phyloP scores from a whole-genome alignment of 2,113 vertebrate genomes.

The Globicephala melas region DNA sequence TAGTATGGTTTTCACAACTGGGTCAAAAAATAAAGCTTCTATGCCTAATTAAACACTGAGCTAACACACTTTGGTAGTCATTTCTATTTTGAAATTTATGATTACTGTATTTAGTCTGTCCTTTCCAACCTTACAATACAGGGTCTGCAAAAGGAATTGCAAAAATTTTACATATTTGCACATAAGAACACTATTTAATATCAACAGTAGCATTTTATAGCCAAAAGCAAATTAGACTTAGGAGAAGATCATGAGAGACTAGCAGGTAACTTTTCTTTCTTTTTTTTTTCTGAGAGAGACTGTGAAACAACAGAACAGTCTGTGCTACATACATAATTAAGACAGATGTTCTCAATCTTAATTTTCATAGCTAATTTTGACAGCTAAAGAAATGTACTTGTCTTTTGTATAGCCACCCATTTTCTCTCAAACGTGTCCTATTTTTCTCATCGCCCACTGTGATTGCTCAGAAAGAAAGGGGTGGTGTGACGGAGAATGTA shows the following conservation, averaged over 20 bases:
- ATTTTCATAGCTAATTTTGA: slow-evolving; percentile 70
- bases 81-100: neutral
- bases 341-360: slow-evolving; percentile 68
- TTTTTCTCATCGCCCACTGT: slow-evolving; percentile 43
- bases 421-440: slow-evolving; percentile 51
- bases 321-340: slow-evolving; percentile 64
- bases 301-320: slow-evolving; percentile 66
- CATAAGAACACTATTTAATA: neutral
- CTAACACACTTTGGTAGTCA: neutral
- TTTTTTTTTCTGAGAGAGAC: neutral
- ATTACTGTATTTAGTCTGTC: neutral
- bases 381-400: slow-evolving; percentile 60
- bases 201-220: neutral
- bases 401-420: slow-evolving; percentile 55
- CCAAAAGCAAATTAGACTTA: slow-evolving; percentile 18
- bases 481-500: neutral
- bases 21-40: neutral
- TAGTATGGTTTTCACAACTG: neutral
- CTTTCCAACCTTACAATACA: neutral
- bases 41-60: neutral
- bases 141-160: neutral
- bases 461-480: slow-evolving; percentile 26
- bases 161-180: neutral
- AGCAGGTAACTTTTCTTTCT: slow-evolving; percentile 1
- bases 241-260: neutral